phyloP scores from a whole-genome alignment of 2,888 invertebrate genomes.

The Xestoiulus laeticollis region DNA sequence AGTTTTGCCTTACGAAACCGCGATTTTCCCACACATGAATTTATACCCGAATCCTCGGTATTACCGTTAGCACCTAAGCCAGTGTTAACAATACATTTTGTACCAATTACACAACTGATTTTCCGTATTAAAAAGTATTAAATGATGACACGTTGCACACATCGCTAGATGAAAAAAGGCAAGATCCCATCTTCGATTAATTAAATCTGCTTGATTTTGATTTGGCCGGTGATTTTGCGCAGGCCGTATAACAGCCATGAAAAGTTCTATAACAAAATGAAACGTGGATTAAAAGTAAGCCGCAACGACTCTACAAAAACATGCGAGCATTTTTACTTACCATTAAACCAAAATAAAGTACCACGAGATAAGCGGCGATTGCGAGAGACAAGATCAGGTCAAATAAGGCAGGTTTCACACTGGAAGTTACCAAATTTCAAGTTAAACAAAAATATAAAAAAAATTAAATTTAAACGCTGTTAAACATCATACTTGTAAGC shows the following conservation, averaged over 20 bases:
- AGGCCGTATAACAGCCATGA: constrained; percentile 39
- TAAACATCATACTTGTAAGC: constrained; percentile 79
- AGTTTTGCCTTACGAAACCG: not conserved
- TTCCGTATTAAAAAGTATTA: not conserved
- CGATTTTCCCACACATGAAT: not conserved
- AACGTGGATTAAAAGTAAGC: not conserved
- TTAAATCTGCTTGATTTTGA: constrained; percentile 51
- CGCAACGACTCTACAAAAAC: not conserved
- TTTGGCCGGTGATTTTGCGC: constrained; percentile 14
- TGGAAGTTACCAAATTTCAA: constrained; percentile 67
- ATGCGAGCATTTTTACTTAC: not conserved
- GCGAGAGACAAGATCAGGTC: constrained; percentile 91
- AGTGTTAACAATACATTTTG: not conserved
- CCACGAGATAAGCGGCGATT: constrained; percentile 83
- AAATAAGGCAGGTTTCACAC: constrained; percentile 97
- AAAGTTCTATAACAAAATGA: constrained; percentile 42
- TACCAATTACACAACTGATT: not conserved
- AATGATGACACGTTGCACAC: not conserved
- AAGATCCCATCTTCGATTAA: not conserved
- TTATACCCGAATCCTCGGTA: not conserved
- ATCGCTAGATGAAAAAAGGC: not conserved
- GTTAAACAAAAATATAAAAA: not conserved
- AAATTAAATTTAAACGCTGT: not conserved
- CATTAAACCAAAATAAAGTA: constrained; percentile 80
- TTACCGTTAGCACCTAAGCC: not conserved